phyloP scores from a whole-genome alignment of 2,797 vertebrate genomes.

The Pagetopsis macropterus region DNA sequence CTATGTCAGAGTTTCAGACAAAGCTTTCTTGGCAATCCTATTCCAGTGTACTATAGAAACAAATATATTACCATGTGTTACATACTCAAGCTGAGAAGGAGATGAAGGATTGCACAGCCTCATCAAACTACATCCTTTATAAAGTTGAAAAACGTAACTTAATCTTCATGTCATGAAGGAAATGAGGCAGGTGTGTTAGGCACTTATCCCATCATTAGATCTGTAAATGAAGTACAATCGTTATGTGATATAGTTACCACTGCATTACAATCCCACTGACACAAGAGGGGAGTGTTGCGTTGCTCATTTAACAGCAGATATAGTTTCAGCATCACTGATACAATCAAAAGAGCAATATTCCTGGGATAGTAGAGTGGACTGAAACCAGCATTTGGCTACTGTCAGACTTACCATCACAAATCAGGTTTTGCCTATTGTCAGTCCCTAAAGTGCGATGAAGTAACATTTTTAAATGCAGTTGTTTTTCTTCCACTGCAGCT shows the following conservation, averaged over 20 bases:
- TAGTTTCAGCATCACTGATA: background rate
- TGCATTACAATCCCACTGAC: slow-evolving; percentile 56
- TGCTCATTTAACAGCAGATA: slow-evolving; percentile 8
- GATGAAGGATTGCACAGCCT: background rate
- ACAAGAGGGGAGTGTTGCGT: slow-evolving; percentile 76
- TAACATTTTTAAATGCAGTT: slow-evolving; percentile 9
- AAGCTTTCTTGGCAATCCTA: slow-evolving; percentile 18
- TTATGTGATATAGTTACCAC: slow-evolving; percentile 8
- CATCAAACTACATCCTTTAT: too few species aligned
- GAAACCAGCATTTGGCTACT: background rate
- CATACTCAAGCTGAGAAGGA: background rate
- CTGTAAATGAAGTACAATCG: background rate
- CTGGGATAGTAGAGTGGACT: background rate
- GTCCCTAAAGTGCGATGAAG: background rate
- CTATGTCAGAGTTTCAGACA: slow-evolving; percentile 1
- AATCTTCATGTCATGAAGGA: too few species aligned
- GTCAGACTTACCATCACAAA: background rate
- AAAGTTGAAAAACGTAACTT: too few species aligned
- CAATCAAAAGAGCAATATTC: background rate
- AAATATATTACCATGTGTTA: background rate
- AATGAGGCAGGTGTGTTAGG: too few species aligned
- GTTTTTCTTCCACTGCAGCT: slow-evolving; percentile 30
- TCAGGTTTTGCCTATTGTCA: background rate
- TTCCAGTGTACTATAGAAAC: background rate
- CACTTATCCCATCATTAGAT: background rate